These are phyloP conservation scores for Mungos mungo DNA, from an alignment of 2,113 vertebrate genomes.

Conservation along the genomic window DNA sequence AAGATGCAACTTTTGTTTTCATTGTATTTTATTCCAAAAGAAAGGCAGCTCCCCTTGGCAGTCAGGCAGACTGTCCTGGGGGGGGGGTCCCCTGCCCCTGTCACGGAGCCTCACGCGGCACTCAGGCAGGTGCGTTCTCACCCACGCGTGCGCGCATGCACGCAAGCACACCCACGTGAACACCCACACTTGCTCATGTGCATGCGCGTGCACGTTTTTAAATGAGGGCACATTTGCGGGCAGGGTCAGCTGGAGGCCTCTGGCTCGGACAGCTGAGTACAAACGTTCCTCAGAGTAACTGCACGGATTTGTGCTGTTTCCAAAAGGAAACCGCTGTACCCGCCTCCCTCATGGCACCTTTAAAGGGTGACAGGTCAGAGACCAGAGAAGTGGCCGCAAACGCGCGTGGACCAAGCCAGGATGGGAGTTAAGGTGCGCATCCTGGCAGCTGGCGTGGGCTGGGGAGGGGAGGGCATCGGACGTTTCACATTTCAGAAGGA, in stretches of 20 bases:
- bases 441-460: neutral
- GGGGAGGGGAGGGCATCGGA: neutral
- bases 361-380: neutral
- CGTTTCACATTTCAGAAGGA: constrained; percentile 31
- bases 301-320: neutral
- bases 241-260: neutral
- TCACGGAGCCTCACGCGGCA: neutral
- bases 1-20: neutral
- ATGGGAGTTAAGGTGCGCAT: rapidly evolving
- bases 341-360: neutral
- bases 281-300: rapidly evolving
- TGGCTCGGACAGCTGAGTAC: rapidly evolving
- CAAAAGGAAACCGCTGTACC: rapidly evolving
- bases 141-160: neutral
- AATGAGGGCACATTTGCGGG: rapidly evolving
- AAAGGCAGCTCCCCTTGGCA: neutral
- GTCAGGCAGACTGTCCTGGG: neutral
- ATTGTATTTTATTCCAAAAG: neutral
- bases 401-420: neutral
- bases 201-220: neutral
- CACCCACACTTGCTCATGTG: too few relatives aligned
- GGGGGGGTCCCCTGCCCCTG: rapidly evolving
- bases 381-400: neutral
- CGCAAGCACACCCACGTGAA: too few relatives aligned
- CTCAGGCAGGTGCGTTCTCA: rapidly evolving